Conservation (phyloP, 2,113 vertebrate species). For the Cyprinodon tularosa region DNA sequence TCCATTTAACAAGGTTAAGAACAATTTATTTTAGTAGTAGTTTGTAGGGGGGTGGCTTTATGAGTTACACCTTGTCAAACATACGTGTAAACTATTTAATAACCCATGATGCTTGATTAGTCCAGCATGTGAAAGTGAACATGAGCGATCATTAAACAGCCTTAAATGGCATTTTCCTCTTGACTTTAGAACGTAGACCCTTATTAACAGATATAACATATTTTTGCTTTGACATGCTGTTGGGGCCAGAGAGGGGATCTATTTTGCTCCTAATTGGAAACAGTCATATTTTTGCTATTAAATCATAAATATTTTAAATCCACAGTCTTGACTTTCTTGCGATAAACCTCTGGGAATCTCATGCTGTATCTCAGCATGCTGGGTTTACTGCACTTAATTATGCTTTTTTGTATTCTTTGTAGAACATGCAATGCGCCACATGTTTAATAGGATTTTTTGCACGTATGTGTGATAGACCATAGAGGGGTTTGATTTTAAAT, state of each 20-base stretch:
- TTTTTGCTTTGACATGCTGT: slow-evolving; percentile 46
- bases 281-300: slow-evolving; percentile 10
- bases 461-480: background rate
- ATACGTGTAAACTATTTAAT: slow-evolving; percentile 66
- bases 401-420: background rate
- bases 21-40: slow-evolving; percentile 25
- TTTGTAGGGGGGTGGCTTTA: slow-evolving; percentile 70
- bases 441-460: background rate
- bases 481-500: background rate
- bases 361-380: background rate
- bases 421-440: background rate
- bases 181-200: slow-evolving; percentile 59
- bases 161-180: slow-evolving; percentile 65
- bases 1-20: slow-evolving; percentile 24
- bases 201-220: slow-evolving; percentile 37
- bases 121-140: slow-evolving; percentile 59
- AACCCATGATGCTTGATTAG: slow-evolving; percentile 66
- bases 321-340: background rate
- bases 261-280: slow-evolving; percentile 11
- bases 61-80: slow-evolving; percentile 53
- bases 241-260: slow-evolving; percentile 11
- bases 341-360: background rate
- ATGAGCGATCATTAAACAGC: slow-evolving; percentile 52
- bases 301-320: slow-evolving; percentile 18
- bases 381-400: background rate